These are phyloP conservation scores for Hycleus cichorii DNA, from an alignment of 1,140 invertebrate genomes.

Conservation along the genomic window DNA sequence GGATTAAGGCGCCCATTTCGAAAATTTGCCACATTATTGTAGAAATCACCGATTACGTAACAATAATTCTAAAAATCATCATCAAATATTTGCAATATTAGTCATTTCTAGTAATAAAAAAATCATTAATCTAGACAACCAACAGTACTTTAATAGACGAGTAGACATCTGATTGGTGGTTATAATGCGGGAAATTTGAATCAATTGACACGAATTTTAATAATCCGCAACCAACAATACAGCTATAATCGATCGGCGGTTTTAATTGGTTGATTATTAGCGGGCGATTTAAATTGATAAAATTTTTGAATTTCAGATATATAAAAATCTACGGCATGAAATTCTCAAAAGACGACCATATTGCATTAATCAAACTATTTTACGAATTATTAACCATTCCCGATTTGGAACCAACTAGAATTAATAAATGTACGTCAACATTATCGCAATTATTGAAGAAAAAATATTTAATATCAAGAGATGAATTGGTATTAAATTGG, in stretches of 20 bases:
- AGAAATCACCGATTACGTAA: too few relatives aligned
- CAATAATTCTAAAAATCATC: too few relatives aligned
- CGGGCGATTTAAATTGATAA: neutral
- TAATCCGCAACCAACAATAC: neutral
- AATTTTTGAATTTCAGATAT: slow-evolving; percentile 52
- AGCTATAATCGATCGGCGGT: neutral
- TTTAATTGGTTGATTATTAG: neutral
- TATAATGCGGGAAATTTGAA: too few relatives aligned
- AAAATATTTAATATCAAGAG: slow-evolving; percentile 63
- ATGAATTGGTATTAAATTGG: slow-evolving; percentile 81
- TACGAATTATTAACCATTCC: slow-evolving; percentile 71
- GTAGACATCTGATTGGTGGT: too few relatives aligned
- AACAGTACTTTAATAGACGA: neutral
- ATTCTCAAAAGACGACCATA: slow-evolving; percentile 86
- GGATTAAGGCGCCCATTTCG: too few relatives aligned
- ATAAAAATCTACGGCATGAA: slow-evolving; percentile 76
- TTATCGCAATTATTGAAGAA: slow-evolving; percentile 60
- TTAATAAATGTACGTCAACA: slow-evolving; percentile 59
- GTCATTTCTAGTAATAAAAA: neutral
- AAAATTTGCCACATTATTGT: too few relatives aligned
- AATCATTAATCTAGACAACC: neutral
- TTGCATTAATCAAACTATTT: slow-evolving; percentile 76
- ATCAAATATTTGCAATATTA: too few relatives aligned
- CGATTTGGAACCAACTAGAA: slow-evolving; percentile 64
- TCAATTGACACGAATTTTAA: too few relatives aligned